Evolutionary conservation across 2,888 invertebrate genomes (phyloP), one percentile per base, ranked within the genome.

Genomic region (Archips xylosteana): DNA sequence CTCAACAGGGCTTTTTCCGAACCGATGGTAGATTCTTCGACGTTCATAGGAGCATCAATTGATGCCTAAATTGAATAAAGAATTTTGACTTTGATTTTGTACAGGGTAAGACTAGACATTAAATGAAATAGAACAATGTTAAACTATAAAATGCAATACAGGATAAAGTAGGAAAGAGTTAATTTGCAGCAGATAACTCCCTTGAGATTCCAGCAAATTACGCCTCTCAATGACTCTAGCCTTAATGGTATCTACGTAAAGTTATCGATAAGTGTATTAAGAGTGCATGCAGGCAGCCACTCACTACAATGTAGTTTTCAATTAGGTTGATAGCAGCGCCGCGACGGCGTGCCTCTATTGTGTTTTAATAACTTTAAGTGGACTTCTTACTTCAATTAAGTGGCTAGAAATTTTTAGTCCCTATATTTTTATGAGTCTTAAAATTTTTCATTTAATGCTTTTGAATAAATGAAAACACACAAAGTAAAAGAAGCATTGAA

Each of bases 321-420:
- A 92, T 91, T 91, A 91, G 84, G 81, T 79, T 87, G 87, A 90
- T 89, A 86, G 87, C 83, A 79, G 79, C 76, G 80, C 78, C 78
- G 79, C 79, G 76, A 75, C 79, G 79, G 79, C 81, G 79, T 78
- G 57, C 74, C 59, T 85, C 86, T 89, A 87, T 90, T 88, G 88
- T 87, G 85, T 88, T 91, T 90, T 91, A 90, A 91, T 91, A 90
- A 89, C 85, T 87, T 84, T 86, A 87, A 92, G 89, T 91, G 89
- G 85, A 86, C 84, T 85, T 85, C 86, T 87, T 85, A 86, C 85
- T 87, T 79, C 78, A 85, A 85, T 85, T 80, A 78, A 79, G 80
- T 83, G 45, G 47, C 47, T 34, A 34, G 47, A 32, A 45, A 15
- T n/a, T 57, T 32, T 57, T 32, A 32, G 23, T 57, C 54, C 2